A percentile compares a stretch with the other conserved stretches of the same genome.
These are phyloP conservation scores for Callyntrura sp. DNA, from an alignment of 2,888 invertebrate species.

Conservation along the genomic window DNA sequence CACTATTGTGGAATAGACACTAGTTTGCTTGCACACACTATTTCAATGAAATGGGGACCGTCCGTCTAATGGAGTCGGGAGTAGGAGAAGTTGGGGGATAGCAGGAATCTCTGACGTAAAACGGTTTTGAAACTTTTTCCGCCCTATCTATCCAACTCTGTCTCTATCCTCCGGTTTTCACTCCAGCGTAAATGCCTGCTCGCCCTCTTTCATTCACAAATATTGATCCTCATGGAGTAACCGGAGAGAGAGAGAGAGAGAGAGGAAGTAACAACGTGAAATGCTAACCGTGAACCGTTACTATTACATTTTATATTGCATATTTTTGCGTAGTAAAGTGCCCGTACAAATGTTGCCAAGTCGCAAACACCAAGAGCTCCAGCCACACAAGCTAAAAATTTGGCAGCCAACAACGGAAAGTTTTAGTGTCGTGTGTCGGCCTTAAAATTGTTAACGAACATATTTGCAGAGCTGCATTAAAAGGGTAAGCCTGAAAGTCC, in stretches of 20 bases:
- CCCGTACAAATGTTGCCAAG: neutral
- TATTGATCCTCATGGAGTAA: slow-evolving; percentile 65
- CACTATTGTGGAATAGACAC: no score
- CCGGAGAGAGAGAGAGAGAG: no score
- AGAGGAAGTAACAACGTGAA: slow-evolving; percentile 34
- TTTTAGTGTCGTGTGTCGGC: neutral
- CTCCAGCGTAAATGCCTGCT: slow-evolving; percentile 66
- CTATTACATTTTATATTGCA: slow-evolving; percentile 9
- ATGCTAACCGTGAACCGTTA: neutral
- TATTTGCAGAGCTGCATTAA: no score
- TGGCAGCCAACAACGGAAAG: neutral
- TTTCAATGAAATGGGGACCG: slow-evolving; percentile 79
- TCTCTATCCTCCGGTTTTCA: slow-evolving; percentile 40
- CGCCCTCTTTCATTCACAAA: slow-evolving; percentile 77
- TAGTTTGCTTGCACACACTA: slow-evolving; percentile 50
- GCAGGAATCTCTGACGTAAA: slow-evolving; percentile 77
- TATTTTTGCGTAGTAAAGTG: neutral
- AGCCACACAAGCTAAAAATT: no score
- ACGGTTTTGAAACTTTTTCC: slow-evolving; percentile 74
- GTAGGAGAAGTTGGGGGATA: slow-evolving; percentile 63
- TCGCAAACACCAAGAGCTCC: no score
- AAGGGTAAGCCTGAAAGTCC: no score
- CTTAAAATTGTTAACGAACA: no score
- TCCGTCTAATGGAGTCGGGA: slow-evolving; percentile 59
- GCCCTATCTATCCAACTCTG: slow-evolving; percentile 17